Evolutionary conservation across 2,888 invertebrate genomes (phyloP).

Genomic region (Machimus atricapillus): DNA sequence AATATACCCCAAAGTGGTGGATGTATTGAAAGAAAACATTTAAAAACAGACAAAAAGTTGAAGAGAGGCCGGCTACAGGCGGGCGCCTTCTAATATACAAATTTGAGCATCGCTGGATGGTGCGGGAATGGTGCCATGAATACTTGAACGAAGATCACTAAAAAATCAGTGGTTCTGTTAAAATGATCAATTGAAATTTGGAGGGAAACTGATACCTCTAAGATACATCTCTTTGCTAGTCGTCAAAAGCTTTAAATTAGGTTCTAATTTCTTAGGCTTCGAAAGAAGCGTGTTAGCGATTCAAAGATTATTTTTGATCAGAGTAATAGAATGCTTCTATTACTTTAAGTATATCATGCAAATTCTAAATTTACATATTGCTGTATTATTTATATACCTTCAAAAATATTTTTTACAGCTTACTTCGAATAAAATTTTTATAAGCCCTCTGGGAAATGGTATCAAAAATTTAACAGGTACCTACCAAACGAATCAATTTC

Average conservation of each 20-base stretch:
- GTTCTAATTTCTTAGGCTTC: slow-evolving; percentile 14
- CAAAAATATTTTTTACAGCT: not conserved
- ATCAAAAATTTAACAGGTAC: not conserved
- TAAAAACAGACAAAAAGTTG: slow-evolving; percentile 1
- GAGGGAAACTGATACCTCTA: not conserved
- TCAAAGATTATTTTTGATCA: not conserved
- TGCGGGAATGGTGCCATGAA: not conserved
- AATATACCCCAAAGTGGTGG: not conserved
- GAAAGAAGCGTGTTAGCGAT: not conserved
- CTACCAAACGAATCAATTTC: not conserved
- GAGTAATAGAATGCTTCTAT: too few relatives aligned
- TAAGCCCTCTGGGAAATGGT: not conserved
- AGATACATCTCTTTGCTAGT: not conserved
- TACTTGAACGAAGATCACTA: not conserved
- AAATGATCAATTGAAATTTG: not conserved
- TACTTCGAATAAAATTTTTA: not conserved
- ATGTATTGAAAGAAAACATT: slow-evolving; percentile 5
- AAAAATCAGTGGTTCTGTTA: not conserved
- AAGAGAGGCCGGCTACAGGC: not conserved
- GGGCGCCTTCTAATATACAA: slow-evolving; percentile 35
- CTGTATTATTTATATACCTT: not conserved
- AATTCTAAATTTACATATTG: too few relatives aligned
- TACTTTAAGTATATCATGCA: too few relatives aligned
- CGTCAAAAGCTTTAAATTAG: slow-evolving; percentile 20
- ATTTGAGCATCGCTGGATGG: not conserved